Evolutionary conservation across 1,140 invertebrate species (phyloP).

Genomic region (Drosophila baimaii): DNA sequence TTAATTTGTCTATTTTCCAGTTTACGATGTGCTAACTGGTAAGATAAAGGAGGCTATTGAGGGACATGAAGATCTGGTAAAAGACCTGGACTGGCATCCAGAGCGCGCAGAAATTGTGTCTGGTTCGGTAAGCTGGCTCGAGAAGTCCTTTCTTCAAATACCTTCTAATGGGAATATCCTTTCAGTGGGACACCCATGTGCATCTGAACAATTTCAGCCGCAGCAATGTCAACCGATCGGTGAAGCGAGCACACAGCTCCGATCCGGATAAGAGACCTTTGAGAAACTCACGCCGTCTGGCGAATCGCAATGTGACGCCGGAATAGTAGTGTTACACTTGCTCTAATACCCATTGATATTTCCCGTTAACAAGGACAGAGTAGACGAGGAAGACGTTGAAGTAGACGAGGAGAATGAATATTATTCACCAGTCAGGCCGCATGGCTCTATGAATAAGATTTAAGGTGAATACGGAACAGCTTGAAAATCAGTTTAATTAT

Average conservation of each 20-base stretch:
- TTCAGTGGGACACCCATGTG: too few species aligned
- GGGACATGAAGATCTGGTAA: slow-evolving; percentile 89
- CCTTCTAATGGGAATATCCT: too few species aligned
- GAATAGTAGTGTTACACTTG: slow-evolving; percentile 36
- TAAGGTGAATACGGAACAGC: slow-evolving; percentile 26
- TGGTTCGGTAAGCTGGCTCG: too few species aligned
- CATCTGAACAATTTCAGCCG: slow-evolving; percentile 65
- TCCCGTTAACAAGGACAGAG: slow-evolving; percentile 22
- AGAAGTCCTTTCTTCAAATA: too few species aligned
- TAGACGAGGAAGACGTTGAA: too few species aligned
- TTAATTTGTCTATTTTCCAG: too few species aligned
- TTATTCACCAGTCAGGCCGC: too few species aligned
- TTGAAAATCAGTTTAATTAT: slow-evolving; percentile 40
- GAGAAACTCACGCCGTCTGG: slow-evolving; percentile 85
- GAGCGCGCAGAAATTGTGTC: too few species aligned
- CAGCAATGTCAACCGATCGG: slow-evolving; percentile 54
- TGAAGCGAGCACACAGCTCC: too few species aligned
- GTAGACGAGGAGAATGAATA: slow-evolving; percentile 15
- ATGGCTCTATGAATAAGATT: slow-evolving; percentile 42
- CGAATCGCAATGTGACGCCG: slow-evolving; percentile 63
- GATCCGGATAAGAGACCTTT: slow-evolving; percentile 52
- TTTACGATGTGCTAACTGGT: too few species aligned
- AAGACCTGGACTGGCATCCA: too few species aligned
- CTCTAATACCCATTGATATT: slow-evolving; percentile 50
- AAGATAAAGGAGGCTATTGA: slow-evolving; percentile 86